Evolutionary conservation across 2,888 invertebrate species (phyloP).

Genomic region (Acleris literana): DNA sequence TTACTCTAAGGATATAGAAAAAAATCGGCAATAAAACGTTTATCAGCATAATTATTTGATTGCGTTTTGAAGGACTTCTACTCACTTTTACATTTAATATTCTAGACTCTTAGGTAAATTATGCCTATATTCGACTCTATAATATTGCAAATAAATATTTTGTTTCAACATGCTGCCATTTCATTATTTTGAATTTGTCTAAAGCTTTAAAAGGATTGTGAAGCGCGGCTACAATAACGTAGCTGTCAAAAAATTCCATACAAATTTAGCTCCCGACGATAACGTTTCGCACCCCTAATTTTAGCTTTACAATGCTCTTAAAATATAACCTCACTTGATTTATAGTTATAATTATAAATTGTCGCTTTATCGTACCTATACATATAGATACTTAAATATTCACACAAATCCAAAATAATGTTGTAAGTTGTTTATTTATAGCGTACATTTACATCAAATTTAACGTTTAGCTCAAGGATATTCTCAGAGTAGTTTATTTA

Average conservation of each 20-base stretch:
- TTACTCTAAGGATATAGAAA: background rate
- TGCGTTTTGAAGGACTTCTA: conserved; percentile 4
- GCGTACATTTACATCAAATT: conserved; percentile 8
- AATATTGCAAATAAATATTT: conserved; percentile 2
- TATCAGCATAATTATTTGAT: conserved; percentile 7
- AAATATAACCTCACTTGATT: no score
- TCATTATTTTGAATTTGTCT: no score
- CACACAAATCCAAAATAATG: no score
- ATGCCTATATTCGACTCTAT: background rate
- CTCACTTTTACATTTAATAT: background rate
- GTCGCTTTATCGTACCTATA: background rate
- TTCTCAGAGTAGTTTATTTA: conserved; percentile 12
- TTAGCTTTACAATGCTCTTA: no score
- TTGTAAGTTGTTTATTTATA: no score
- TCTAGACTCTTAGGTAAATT: conserved; percentile 1
- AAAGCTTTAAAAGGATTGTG: no score
- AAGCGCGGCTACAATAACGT: no score
- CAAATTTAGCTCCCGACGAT: no score
- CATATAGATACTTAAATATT: background rate
- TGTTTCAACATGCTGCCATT: background rate
- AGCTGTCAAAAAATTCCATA: no score
- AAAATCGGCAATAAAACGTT: background rate
- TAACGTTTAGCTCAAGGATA: conserved; percentile 18
- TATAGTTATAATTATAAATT: no score
- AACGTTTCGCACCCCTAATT: no score